Conservation (phyloP, 2,888 invertebrate species). For the Pardosa pseudoannulata region DNA sequence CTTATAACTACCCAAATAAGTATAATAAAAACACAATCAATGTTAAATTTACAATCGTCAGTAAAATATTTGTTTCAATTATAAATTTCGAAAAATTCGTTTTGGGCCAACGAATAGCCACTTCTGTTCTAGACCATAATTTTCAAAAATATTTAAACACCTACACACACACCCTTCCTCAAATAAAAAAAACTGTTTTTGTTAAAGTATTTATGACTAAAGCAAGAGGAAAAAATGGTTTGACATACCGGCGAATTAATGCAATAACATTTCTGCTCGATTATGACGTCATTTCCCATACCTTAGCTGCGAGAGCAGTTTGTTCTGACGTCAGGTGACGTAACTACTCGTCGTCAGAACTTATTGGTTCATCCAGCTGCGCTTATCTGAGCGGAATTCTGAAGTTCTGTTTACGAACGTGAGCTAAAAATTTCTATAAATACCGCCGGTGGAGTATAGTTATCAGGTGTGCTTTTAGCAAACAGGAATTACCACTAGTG, state of each 20-base stretch:
- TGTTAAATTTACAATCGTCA: too few relatives aligned
- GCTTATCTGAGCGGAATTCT: not conserved
- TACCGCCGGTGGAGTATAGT: not conserved
- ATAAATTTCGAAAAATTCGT: too few relatives aligned
- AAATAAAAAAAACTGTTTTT: too few relatives aligned
- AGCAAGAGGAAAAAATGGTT: too few relatives aligned
- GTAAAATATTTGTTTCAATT: too few relatives aligned
- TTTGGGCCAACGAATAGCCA: too few relatives aligned
- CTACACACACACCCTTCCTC: too few relatives aligned
- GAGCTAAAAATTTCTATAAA: not conserved
- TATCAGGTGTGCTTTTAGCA: not conserved
- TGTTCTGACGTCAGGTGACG: slow-evolving; percentile 3
- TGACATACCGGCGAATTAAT: not conserved
- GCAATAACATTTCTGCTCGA: not conserved
- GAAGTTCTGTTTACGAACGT: not conserved
- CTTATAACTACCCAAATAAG: too few relatives aligned
- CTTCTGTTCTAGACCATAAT: too few relatives aligned
- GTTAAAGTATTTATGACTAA: too few relatives aligned
- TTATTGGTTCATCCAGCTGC: not conserved
- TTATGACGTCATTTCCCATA: not conserved
- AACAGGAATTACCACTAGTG: not conserved
- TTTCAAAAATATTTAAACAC: too few relatives aligned
- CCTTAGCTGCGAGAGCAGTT: not conserved
- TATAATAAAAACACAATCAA: too few relatives aligned
- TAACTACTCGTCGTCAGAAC: not conserved